Base-by-base conservation (phyloP, 2,113 vertebrate species). In the Pterophyllum scalare region DNA sequence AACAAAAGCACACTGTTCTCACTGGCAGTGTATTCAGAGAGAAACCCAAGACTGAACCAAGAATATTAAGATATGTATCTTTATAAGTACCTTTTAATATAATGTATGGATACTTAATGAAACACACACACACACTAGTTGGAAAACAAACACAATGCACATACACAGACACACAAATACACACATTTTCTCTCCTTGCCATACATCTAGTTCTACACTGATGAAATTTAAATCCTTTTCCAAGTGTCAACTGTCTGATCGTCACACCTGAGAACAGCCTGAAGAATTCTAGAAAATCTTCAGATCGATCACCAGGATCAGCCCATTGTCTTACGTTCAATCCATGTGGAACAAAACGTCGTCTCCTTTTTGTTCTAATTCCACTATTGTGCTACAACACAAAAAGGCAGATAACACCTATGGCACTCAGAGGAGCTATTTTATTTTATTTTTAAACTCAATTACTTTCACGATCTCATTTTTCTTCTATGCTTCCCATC, bases 211-310 rank as follows among this genome's bases (percentile, higher is more conserved):
- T 79, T 49, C 87, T 67, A 26, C 22, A 24, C 62, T 40, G 64
- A 89, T 91, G 60, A 75, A 80, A 88, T 84, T 56, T 84, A 91
- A 91, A 93, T 83, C 62, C 85, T 81, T 85, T 70, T 67, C 46
- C 59, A 15, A 49, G 19, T 80, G 77, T 87, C 84, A 88, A 43
- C 61, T 84, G 75, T 90, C 77, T 89, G 75, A 87, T 88, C 61
- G 75, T 77, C 59, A 62, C 81, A 90, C 84, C 78, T 82, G 77
- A 83, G 79, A 54, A 75, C 3, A 5, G 86, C 24, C 75, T 20
- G 9, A 13, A 60, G 84, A 85, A 90, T 83, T 77, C 60, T 54
- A 52, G 76, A 74, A 84, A 85, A 79, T 90, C 86, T 92, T 78
- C 13, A 26, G 75, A 57, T 64, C 61, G 81, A 91, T 85, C 84